phyloP scores from a whole-genome alignment of 2,113 vertebrate species.

The Pterophyllum scalare region DNA sequence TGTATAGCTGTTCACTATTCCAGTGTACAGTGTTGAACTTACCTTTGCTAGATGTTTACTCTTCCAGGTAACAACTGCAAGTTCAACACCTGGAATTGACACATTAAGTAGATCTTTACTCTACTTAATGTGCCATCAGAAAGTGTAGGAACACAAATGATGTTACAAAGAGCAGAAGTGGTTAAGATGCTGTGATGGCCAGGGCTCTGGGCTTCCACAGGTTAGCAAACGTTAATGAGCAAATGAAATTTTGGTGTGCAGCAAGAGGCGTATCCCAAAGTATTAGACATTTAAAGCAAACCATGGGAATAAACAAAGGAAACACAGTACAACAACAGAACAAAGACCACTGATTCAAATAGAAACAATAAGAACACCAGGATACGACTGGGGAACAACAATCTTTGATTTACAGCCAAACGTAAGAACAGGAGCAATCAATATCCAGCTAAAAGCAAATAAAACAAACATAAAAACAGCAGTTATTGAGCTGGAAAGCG shows the following conservation, averaged over 20 bases:
- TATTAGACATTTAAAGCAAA: background rate
- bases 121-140: too few relatives aligned
- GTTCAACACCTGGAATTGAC: too few relatives aligned
- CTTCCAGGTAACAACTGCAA: too few relatives aligned
- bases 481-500: slow-evolving; percentile 37
- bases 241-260: background rate
- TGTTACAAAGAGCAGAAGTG: background rate
- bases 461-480: slow-evolving; percentile 45
- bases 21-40: too few relatives aligned
- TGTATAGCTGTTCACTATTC: too few relatives aligned
- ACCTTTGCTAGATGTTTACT: too few relatives aligned
- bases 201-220: background rate
- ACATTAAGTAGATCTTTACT: too few relatives aligned
- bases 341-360: slow-evolving; percentile 25
- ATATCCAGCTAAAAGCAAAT: slow-evolving; percentile 60
- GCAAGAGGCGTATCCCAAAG: background rate
- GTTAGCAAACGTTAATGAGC: background rate
- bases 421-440: slow-evolving; percentile 49
- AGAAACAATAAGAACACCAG: slow-evolving; percentile 28
- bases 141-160: background rate
- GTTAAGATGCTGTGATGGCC: background rate
- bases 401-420: slow-evolving; percentile 54
- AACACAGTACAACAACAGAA: slow-evolving; percentile 9
- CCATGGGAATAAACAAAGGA: background rate
- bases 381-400: slow-evolving; percentile 31